Evolutionary conservation across 1,140 invertebrate species (phyloP).

Genomic region (Octopus bimaculoides): DNA sequence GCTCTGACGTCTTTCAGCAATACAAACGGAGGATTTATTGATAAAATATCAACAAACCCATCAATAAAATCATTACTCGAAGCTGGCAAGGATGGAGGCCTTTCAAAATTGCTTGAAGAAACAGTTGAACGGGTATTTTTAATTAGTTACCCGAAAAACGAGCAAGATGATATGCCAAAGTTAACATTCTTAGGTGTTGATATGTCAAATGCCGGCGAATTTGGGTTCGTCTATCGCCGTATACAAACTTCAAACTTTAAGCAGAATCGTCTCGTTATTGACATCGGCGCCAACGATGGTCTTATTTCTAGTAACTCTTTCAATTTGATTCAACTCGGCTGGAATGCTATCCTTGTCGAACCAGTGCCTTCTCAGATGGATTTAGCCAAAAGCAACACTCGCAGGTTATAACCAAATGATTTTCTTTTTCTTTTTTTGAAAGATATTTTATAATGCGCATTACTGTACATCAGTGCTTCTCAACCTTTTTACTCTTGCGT

Average conservation of each 20-base stretch:
- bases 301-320: conserved; percentile 48
- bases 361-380: conserved; percentile 33
- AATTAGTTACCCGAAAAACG: conserved; percentile 9
- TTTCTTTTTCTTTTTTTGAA: background rate
- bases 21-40: conserved; percentile 14
- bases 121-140: conserved; percentile 34
- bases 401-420: conserved; percentile 24
- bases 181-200: conserved; percentile 38
- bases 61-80: conserved; percentile 17
- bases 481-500: too few relatives aligned
- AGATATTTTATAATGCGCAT: too few relatives aligned
- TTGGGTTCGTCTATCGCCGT: conserved; percentile 31
- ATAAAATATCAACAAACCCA: conserved; percentile 15
- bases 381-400: conserved; percentile 35
- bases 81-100: conserved; percentile 33
- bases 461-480: too few relatives aligned
- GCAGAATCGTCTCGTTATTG: conserved; percentile 36
- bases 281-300: conserved; percentile 52
- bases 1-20: conserved; percentile 17
- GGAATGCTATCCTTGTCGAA: conserved; percentile 47
- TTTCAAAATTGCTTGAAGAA: conserved; percentile 29
- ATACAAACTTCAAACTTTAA: conserved; percentile 26
- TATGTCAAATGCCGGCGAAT: conserved; percentile 40
- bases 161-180: background rate
- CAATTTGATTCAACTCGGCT: conserved; percentile 50